Evolutionary conservation across 2,113 vertebrate genomes (phyloP).

Genomic region (Thamnophis sirtalis): DNA sequence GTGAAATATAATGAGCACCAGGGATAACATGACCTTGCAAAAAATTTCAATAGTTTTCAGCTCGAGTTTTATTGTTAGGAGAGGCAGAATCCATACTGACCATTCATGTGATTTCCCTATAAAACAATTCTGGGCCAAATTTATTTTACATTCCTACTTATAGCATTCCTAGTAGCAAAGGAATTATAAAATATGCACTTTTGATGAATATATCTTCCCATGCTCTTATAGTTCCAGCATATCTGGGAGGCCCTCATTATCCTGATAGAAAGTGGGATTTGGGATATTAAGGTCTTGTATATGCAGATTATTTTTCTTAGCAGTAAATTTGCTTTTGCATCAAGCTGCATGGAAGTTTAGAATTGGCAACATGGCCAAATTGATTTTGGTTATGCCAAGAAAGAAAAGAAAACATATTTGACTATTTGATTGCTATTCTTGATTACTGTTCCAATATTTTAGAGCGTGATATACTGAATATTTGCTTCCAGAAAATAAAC

Average conservation of each 20-base stretch:
- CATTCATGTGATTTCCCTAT: not conserved
- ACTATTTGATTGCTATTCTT: not conserved
- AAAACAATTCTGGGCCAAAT: not conserved
- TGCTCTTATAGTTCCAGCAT: not conserved
- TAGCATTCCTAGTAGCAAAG: not conserved
- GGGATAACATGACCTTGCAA: not conserved
- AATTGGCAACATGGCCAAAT: not conserved
- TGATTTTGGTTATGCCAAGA: not conserved
- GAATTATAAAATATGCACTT: not conserved
- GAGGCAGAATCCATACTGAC: not conserved
- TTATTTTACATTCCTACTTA: not conserved
- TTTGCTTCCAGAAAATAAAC: conserved; percentile 10
- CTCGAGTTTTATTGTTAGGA: not conserved
- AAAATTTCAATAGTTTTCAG: not conserved
- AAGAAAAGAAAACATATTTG: not conserved
- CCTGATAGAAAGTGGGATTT: not conserved
- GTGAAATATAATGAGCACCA: not conserved
- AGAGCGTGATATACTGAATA: not conserved
- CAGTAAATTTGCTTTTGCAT: not conserved
- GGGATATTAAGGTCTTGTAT: not conserved
- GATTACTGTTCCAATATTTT: not conserved
- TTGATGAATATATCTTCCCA: not conserved
- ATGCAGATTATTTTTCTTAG: not conserved
- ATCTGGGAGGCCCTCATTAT: not conserved
- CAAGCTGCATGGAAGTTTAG: not conserved